Evolutionary conservation across 2,888 invertebrate species (phyloP), one percentile per base, ranked within the genome.

Genomic region (Drosophila antonietae): DNA sequence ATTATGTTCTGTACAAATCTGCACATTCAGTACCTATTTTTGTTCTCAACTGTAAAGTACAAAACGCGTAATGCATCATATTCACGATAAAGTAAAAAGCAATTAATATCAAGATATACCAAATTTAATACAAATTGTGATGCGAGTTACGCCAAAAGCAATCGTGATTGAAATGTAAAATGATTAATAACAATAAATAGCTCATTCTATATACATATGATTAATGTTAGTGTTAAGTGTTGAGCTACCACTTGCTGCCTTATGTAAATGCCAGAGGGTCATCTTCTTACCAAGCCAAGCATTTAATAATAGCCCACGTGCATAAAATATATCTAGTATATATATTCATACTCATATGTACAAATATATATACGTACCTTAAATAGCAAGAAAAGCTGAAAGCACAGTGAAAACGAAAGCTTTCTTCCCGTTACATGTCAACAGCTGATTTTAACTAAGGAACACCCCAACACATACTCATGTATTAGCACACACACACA

Each of bases 11-110:
- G 58, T 59, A 28, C 9, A 68, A 62, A 80, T 78, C 64, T 67
- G 75, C 56, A 64, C 74, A 72, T 57, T 81, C 71, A 86, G 83
- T 83, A 81, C 71, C 74, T 80, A 67, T 83, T 70, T 71, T 56
- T 55, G 55, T 65, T 73, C 71, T 53, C 69, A 62, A 59, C 81
- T 61, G 75, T 28, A 60, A 61, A 79, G 83, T 71, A 65, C 68
- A 65, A 41, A 53, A 52, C 68, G 49, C 59, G 31, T 49, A 33
- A 51, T n/a, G 39, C 12, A n/a, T 51, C 75, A 65, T 67, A 75
- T 61, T 64, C 70, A 51, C 35, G 41, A 44, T 23, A 55, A 60
- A 64, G 46, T 74, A 23, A 72, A 75, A 59, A 47, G 14, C 31
- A 43, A 44, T 62, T 51, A 39, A 64, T 35, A 20, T 28, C 46